phyloP scores from a whole-genome alignment of 1,140 invertebrate species.

The Lasioglossum baleicum region DNA sequence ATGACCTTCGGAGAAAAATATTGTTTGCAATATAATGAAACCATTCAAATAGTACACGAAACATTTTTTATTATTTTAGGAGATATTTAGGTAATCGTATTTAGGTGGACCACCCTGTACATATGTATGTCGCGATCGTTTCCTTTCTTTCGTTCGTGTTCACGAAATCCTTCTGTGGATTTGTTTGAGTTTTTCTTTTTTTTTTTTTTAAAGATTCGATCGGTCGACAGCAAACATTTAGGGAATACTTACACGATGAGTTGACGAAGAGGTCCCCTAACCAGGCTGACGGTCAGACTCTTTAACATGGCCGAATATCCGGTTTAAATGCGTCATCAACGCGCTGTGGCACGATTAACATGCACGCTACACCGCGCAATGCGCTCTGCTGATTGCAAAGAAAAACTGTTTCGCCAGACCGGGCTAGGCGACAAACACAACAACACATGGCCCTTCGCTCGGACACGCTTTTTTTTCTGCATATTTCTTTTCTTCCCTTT shows the following conservation, averaged over 20 bases:
- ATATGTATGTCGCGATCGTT: neutral
- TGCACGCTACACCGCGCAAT: slow-evolving; percentile 54
- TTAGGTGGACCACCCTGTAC: too few species aligned
- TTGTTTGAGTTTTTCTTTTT: neutral
- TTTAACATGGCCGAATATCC: slow-evolving; percentile 43
- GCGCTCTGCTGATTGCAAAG: slow-evolving; percentile 42
- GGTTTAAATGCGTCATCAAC: slow-evolving; percentile 21
- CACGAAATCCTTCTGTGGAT: too few species aligned
- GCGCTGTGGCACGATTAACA: slow-evolving; percentile 38
- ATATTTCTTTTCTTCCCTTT: neutral
- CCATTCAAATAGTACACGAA: too few species aligned
- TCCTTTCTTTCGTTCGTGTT: too few species aligned
- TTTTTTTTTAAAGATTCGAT: neutral
- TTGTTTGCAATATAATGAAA: too few species aligned
- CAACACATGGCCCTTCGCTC: neutral
- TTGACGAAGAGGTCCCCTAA: slow-evolving; percentile 41
- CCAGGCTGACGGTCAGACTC: slow-evolving; percentile 31
- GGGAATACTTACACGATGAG: slow-evolving; percentile 58
- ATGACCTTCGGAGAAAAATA: too few species aligned
- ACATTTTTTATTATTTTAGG: too few species aligned
- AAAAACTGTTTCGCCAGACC: neutral
- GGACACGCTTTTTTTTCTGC: neutral
- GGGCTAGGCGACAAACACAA: neutral
- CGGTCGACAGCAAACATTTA: slow-evolving; percentile 53
- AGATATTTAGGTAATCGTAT: too few species aligned